These are phyloP conservation scores for Upupa epops DNA, from an alignment of 2,113 vertebrate genomes.

Conservation along the genomic window DNA sequence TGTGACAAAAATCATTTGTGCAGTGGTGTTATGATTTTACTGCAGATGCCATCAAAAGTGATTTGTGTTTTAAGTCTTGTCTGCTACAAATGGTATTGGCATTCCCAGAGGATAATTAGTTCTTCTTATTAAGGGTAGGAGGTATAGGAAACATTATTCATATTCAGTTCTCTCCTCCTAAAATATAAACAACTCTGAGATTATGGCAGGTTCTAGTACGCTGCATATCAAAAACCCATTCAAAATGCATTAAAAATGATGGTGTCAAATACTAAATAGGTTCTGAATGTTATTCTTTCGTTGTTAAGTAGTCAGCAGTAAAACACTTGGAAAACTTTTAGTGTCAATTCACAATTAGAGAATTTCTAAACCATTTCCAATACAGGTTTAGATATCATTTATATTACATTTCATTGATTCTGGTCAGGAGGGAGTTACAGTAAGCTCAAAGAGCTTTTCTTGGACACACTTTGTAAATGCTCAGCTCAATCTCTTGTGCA, in stretches of 20 bases:
- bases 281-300: neutral
- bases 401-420: neutral
- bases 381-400: neutral
- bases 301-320: neutral
- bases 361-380: neutral
- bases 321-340: neutral
- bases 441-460: neutral
- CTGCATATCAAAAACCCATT: neutral
- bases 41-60: neutral
- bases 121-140: neutral
- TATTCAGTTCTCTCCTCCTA: neutral
- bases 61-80: neutral
- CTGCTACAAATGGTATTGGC: fast-evolving
- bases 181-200: neutral
- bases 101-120: neutral
- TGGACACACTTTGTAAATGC: neutral
- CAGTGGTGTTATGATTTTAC: neutral
- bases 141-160: neutral
- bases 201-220: neutral
- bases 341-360: neutral
- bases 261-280: neutral
- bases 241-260: neutral
- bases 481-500: fast-evolving
- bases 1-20: neutral
- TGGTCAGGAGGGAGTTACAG: neutral